phyloP scores from a whole-genome alignment of 2,888 invertebrate genomes.

The Pristionchus fissidentatus region DNA sequence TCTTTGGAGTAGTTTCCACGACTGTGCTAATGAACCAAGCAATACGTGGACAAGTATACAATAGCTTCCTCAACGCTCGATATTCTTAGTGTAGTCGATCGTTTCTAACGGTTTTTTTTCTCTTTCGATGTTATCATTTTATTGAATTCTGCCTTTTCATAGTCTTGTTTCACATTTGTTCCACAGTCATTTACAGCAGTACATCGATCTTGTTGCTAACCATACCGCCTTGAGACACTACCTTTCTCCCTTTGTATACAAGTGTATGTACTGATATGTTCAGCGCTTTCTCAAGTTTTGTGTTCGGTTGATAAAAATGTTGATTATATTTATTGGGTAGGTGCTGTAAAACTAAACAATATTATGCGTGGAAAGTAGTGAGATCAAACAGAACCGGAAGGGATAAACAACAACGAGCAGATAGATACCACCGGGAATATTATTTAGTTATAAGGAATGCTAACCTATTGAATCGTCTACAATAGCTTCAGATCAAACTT shows the following conservation, averaged over 20 bases:
- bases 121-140: constrained; percentile 14
- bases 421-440: too few species aligned
- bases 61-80: neutral
- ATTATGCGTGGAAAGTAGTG: neutral
- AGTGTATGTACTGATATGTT: constrained; percentile 33
- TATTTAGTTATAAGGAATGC: neutral
- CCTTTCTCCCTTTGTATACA: neutral
- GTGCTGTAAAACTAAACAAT: neutral
- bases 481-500: neutral
- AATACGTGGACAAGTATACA: constrained; percentile 11
- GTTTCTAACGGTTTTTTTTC: neutral
- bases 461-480: neutral
- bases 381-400: neutral
- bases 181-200: constrained; percentile 17
- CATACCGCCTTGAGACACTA: neutral
- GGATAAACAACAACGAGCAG: neutral
- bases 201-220: constrained; percentile 24
- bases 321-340: too few species aligned
- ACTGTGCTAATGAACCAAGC: constrained; percentile 14
- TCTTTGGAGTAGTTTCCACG: neutral
- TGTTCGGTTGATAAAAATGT: neutral
- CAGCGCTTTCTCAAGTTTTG: constrained; percentile 10
- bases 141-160: constrained; percentile 14
- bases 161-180: constrained; percentile 8
- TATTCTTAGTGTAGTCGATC: neutral